Percentiles rank a stretch among this genome's conserved stretches.
These are phyloP conservation scores for Nymphalis urticae DNA, from an alignment of 2,888 invertebrate species.

Conservation along the genomic window DNA sequence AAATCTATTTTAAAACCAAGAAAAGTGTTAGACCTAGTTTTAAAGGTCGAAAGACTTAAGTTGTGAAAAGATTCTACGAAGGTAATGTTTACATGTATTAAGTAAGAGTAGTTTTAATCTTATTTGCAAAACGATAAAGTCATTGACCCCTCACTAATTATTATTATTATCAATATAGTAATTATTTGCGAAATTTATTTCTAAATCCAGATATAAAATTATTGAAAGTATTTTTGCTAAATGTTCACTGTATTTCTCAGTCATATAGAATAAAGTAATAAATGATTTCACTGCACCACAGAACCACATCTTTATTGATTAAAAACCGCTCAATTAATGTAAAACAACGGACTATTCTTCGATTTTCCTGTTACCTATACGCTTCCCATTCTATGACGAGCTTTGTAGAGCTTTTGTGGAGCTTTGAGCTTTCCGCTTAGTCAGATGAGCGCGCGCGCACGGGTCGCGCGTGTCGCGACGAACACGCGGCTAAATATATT, in stretches of 20 bases:
- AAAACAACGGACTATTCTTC: conserved; percentile 34
- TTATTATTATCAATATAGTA: no score
- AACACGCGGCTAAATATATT: conserved; percentile 22
- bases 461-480: conserved; percentile 56
- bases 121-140: background rate
- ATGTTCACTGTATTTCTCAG: no score
- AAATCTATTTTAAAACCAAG: conserved; percentile 23
- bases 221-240: no score
- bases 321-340: conserved; percentile 32
- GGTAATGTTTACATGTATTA: no score
- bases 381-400: conserved; percentile 28
- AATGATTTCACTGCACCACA: background rate
- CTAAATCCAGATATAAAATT: no score
- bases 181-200: no score
- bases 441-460: conserved; percentile 73
- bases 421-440: conserved; percentile 75
- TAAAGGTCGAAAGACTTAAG: conserved; percentile 2
- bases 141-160: background rate
- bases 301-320: conserved; percentile 31
- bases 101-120: background rate
- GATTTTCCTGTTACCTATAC: conserved; percentile 33
- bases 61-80: background rate
- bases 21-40: conserved; percentile 6
- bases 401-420: conserved; percentile 42
- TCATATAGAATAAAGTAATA: background rate